Evolutionary conservation across 2,888 invertebrate species (phyloP), one percentile per base, ranked within the genome.

Genomic region (Polydrusus cervinus): DNA sequence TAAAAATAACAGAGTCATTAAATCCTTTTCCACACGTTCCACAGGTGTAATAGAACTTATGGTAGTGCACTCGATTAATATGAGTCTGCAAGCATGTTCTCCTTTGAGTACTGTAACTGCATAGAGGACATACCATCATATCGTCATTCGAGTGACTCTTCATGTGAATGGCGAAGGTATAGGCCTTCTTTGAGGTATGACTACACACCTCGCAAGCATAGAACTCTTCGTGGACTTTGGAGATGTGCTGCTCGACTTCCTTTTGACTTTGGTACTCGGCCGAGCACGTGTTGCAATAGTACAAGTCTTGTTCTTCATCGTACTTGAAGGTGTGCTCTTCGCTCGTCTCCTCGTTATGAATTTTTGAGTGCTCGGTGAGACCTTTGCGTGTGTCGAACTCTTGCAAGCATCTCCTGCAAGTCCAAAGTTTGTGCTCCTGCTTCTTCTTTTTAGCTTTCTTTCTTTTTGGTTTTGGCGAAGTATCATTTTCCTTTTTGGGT

Each of bases 11-110:
- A 10, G 84, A 82, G n/a, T 86, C 86, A 0, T 88, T 87, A 78
- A 87, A 90, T 0, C 88, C 88, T 79, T 89, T 89, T 0, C 89
- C 89, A 75, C 90, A 90, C 0, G 85, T 85, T 13, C 87, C 83
- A 71, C 90, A 90, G 0, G 89, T 86, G 77, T 84, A 88, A 68
- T 86, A 87, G 71, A 86, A 88, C 73, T 88, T 89, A 81, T 89
- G 88, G 68, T 85, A 83, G 78, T 89, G 89, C 85, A 89, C 89
- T 49, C 89, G 87, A 87, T 87, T 90, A 88, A 88, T 91, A 89
- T 80, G 91, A 81, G 76, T 89, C 88, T 82, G 90, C 84, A 85
- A 73, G 43, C 82, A 83, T 9, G 82, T 82, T 30, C 82, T 79
- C 55, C 82, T 78, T 16, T 77, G 79, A 0, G 84, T 83, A 13